Base-by-base conservation (phyloP, 2,888 invertebrate species). In the Dynastes grantii region DNA sequence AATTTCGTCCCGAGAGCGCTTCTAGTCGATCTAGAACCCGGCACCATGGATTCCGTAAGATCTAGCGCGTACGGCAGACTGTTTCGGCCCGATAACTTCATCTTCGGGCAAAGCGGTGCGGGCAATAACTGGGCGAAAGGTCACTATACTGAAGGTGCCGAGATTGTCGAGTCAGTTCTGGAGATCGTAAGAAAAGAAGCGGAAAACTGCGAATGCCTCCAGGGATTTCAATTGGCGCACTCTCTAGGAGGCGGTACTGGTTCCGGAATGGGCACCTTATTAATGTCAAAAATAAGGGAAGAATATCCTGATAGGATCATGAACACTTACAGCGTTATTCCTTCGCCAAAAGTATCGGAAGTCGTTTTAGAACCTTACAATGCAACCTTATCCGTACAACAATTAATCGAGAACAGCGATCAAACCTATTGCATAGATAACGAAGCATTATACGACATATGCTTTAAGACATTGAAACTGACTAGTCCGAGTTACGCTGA, bases 21-120 rank as follows among this genome's bases (percentile, higher is more conserved):
- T 45, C 91, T 97, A 81, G 94, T 97, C 76, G 97, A 97, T 89
- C 89, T 97, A 87, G 97, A 97, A 89, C 95, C 96, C 0, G 96
- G 96, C 5, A 96, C 97, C 22, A 95, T 97, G 96, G 97, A 97
- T 87, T 93, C 94, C 8, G 95, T 97, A 84, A 90, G 96, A 83
- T 93, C 94, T 63, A 94, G 94, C 58, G 92, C 95, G 2, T 95
- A 94, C 87, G 96, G 96, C 0, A 92, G 93, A 85, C 91, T 96
- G 80, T 97, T 96, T 90, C 89, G 95, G 76, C 97, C 97, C 6
- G 96, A 97, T 86, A 96, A 95, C 90, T 97, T 94, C 88, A 94
- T 97, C 29, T 96, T 95, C 82, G 95, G 95, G 1, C 93, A 94
- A 87, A 94, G 93, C 80, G 96, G 97, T 5, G 96, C 97, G 40